Conservation (phyloP, 2,888 invertebrate genomes). For the Epinotia brunnichana region DNA sequence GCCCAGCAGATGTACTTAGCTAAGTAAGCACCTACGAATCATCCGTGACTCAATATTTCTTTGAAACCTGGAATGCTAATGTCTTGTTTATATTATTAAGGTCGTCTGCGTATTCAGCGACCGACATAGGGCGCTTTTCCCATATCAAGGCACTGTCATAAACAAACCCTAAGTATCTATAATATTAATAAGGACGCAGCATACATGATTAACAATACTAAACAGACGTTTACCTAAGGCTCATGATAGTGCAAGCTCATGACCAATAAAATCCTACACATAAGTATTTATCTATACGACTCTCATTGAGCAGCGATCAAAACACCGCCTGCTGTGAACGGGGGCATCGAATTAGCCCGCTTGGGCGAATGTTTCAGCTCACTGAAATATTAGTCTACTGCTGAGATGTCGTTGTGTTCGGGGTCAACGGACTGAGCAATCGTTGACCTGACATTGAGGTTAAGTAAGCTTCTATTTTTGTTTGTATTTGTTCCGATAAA, state of each 20-base stretch:
- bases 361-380: slow-evolving; percentile 55
- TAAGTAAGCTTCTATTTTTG: slow-evolving; percentile 26
- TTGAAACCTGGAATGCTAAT: too few species aligned
- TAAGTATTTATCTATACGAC: neutral
- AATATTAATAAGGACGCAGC: too few species aligned
- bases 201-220: too few species aligned
- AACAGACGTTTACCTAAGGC: too few species aligned
- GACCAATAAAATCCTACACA: neutral
- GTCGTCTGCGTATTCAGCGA: too few species aligned
- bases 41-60: too few species aligned
- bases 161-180: too few species aligned
- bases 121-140: too few species aligned
- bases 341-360: slow-evolving; percentile 60
- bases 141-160: too few species aligned
- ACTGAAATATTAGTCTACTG: slow-evolving; percentile 54
- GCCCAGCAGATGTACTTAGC: too few species aligned
- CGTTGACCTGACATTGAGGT: slow-evolving; percentile 30
- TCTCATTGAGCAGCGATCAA: slow-evolving; percentile 16
- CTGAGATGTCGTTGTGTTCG: slow-evolving; percentile 20
- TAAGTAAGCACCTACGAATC: too few species aligned
- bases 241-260: neutral
- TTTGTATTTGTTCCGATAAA: slow-evolving; percentile 18
- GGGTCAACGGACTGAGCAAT: slow-evolving; percentile 34
- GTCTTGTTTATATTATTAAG: too few species aligned
- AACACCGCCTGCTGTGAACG: slow-evolving; percentile 49